Base-by-base conservation (phyloP, 1,140 invertebrate genomes). In the Carcinoscorpius rotundicauda region DNA sequence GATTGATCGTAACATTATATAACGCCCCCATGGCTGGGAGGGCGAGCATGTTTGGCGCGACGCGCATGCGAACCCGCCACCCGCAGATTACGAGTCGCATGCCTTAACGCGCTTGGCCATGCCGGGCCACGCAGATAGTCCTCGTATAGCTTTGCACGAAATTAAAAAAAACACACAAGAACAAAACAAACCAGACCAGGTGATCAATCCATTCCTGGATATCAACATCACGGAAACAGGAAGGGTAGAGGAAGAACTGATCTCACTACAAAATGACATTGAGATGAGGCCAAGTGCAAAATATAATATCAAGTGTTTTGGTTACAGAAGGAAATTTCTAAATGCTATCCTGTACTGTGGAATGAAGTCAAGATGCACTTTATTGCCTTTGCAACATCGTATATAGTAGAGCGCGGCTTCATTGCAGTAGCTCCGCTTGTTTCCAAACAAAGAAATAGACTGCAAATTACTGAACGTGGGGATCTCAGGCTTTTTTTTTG, bases 281-380 rank as follows among this genome's bases (percentile, higher is more conserved):
- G 61, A 67, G 59, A 6, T 69, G 29, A 64, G 58, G 60, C 49
- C 55, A 0, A 66, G 49, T 66, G 69, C 56, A 66, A 70, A 60
- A 60, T 65, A 52, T 52, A 51, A 52, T 66, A 71, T 62, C 66
- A 69, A 64, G n/a, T 63, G 58, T 60, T 70, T 61, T 71, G 63
- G 64, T 58, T 67, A 29, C 58, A 68, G 63, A 63, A 59, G 10
- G 49, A 49, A 63, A 70, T 69, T 49, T 58, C 66, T 50, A 49
- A 50, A 49, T 55, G 59, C 51, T 63, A 63, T 2, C 1, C 4
- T 4, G 53, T 4, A 63, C 29, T 63, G 52, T 63, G 52, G 62
- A 63, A 52, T 56, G 57, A 49, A 11, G 62, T 63, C 51, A 63
- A 63, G 57, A 49, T 52, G 29, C 4, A 59, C 60, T 59, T 64